Evolutionary conservation across 2,888 invertebrate genomes (phyloP).

Genomic region (Itoplectis maculator): DNA sequence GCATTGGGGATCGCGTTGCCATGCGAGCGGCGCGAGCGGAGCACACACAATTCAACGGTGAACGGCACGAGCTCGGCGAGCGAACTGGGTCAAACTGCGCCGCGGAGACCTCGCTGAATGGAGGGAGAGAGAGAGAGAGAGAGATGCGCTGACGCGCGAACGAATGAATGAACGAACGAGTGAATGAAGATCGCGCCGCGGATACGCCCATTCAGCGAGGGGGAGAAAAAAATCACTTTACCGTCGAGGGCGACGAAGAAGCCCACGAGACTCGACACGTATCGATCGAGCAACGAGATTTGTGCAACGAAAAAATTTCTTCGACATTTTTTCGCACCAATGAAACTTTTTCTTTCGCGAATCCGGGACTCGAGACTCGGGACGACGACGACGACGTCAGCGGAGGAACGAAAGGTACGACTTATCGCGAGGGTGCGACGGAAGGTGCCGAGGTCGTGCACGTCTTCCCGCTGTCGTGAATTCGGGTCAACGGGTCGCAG

Average conservation of each 20-base stretch:
- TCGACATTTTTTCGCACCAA: no score
- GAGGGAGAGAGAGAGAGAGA: no score
- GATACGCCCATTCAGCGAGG: constrained; percentile 33
- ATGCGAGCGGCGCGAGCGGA: background rate
- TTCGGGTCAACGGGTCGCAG: constrained; percentile 66
- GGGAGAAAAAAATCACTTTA: constrained; percentile 49
- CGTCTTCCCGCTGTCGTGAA: constrained; percentile 50
- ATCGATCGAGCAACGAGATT: background rate
- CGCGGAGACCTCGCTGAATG: constrained; percentile 28
- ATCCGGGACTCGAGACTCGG: no score
- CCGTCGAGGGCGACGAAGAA: background rate
- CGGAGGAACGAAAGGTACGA: background rate
- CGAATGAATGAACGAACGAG: constrained; percentile 27
- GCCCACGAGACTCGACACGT: constrained; percentile 20
- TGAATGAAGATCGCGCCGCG: constrained; percentile 33
- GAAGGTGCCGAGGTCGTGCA: constrained; percentile 3
- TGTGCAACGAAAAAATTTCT: no score
- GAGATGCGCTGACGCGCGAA: constrained; percentile 8
- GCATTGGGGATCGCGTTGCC: background rate
- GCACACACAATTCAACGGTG: constrained; percentile 9
- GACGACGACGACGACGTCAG: background rate
- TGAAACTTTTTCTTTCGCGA: no score
- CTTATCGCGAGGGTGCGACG: no score
- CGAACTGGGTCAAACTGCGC: constrained; percentile 33
- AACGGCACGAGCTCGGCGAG: constrained; percentile 23